These are phyloP conservation scores for Chromis chromis DNA, from an alignment of 2,797 vertebrate species.

Conservation along the genomic window DNA sequence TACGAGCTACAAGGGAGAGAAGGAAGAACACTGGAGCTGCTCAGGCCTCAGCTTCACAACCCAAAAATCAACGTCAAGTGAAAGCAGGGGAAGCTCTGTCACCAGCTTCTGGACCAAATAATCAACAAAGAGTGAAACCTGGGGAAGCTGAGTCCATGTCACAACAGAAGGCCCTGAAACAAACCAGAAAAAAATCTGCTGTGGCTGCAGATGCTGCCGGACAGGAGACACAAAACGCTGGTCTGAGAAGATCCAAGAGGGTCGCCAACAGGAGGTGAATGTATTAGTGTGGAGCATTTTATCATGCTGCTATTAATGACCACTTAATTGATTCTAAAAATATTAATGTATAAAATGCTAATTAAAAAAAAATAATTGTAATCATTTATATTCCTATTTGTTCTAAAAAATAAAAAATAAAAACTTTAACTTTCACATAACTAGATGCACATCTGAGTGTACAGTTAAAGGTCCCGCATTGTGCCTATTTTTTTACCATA, in stretches of 20 bases:
- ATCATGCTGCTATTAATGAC: too few relatives aligned
- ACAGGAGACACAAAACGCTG: neutral
- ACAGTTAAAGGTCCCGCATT: too few relatives aligned
- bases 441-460: too few relatives aligned
- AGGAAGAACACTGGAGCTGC: neutral
- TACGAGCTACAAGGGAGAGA: neutral
- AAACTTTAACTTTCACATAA: neutral
- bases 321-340: too few relatives aligned
- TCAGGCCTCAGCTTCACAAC: neutral
- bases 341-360: too few relatives aligned
- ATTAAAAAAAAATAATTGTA: too few relatives aligned
- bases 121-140: neutral
- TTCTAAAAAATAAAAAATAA: neutral
- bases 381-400: too few relatives aligned
- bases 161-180: too few relatives aligned
- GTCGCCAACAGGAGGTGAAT: slow-evolving; percentile 62
- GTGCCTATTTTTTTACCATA: too few relatives aligned
- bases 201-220: neutral
- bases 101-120: neutral
- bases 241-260: slow-evolving; percentile 78
- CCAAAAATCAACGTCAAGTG: neutral
- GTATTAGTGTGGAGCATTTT: too few relatives aligned
- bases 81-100: neutral
- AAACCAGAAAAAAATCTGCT: neutral
- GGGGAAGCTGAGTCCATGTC: neutral